A percentile compares a stretch with the other conserved stretches of the same genome.
Evolutionary conservation across 2,888 invertebrate genomes (phyloP).

Genomic region (Nemapogon koenigi): DNA sequence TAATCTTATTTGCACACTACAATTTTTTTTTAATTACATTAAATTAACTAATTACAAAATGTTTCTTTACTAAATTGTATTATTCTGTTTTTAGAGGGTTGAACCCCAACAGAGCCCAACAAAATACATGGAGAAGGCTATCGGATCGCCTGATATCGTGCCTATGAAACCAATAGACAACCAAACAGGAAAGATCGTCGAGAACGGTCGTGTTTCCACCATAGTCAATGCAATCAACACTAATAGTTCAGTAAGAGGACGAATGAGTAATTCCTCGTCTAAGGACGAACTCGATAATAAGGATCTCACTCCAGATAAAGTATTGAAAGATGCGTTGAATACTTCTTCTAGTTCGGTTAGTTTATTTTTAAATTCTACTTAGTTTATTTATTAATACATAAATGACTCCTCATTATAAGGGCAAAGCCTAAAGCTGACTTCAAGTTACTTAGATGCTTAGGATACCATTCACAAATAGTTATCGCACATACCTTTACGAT

Average conservation of each 20-base stretch:
- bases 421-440: no score
- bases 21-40: not conserved
- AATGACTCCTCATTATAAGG: no score
- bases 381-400: no score
- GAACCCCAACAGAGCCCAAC: conserved; percentile 54
- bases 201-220: conserved; percentile 50
- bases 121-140: conserved; percentile 47
- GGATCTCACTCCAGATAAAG: conserved; percentile 36
- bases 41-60: not conserved
- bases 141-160: conserved; percentile 31
- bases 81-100: conserved; percentile 35
- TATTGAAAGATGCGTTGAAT: conserved; percentile 48
- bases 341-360: conserved; percentile 53
- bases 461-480: no score
- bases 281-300: conserved; percentile 47
- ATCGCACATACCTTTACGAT: no score
- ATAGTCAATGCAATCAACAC: conserved; percentile 52
- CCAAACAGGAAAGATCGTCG: conserved; percentile 23
- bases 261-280: conserved; percentile 36
- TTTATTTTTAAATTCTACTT: conserved; percentile 14
- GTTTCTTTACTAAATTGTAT: not conserved
- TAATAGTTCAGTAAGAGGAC: conserved; percentile 12
- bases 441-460: no score
- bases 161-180: conserved; percentile 23
- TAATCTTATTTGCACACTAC: not conserved